Base-by-base conservation (phyloP, 2,797 vertebrate genomes). In the Miopithecus talapoin region DNA sequence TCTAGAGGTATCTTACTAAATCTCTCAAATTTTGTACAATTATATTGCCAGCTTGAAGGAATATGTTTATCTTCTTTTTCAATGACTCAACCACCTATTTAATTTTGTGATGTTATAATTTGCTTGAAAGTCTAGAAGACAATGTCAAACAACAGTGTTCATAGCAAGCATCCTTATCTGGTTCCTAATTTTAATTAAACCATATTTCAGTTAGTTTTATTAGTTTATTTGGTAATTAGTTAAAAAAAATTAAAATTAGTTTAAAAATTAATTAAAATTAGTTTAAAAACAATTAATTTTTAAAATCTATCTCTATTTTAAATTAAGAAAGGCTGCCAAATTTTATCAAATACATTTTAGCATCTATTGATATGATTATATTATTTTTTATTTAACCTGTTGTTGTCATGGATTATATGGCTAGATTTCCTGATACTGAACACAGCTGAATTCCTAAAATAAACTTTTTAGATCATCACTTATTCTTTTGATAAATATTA, bases 171-270 rank as follows among this genome's bases (percentile, higher is more conserved):
- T 85, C 53, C 78, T 91, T 95, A 97, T 86, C 61, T 81, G 46
- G 68, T 70, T 94, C 21, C 50, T 96, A 95, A 81, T 86, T 96
- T 97, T 97, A 94, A 94, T 87, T 96, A 96, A 97, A 89, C 53
- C 43, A 79, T 64, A 74, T 92, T 93, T 94, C 92, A 95, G 22
- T 97, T 94, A 94, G 46, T 80, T 84, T 95, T 96, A 83, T 53
- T 78, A 19, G 59, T 79, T 33, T 59, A 59, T 84, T 74, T 84
- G 59, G 75, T 95, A 96, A 96, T 64, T 93, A 68, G 33, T 74
- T 96, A 8, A 53, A 53, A 39, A 46, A 53, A 53, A 50, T 7
- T 53, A 53, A 53, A 53, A 53, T 53, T 53, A 7, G 17, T 53
- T 53, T 53, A 53, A 53, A 8, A 53, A 53, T 21, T 19, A 19